Evolutionary conservation across 2,888 invertebrate genomes (phyloP).

Genomic region (Cantharis nigra): DNA sequence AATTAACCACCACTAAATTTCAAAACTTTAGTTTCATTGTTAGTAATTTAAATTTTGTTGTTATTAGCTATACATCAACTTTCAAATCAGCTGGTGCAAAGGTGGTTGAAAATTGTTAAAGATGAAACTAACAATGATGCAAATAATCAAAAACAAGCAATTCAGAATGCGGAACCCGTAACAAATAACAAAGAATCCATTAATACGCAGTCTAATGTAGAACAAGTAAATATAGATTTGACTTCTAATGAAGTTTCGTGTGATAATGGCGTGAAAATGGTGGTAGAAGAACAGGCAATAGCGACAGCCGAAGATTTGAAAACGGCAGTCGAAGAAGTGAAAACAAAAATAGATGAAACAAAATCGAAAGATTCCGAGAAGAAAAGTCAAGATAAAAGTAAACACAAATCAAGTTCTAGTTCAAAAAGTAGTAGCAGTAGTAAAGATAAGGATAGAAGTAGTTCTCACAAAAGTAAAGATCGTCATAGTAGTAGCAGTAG

Average conservation of each 20-base stretch:
- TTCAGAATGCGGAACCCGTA: conserved; percentile 17
- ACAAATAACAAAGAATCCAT: conserved; percentile 10
- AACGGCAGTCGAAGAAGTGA: conserved; percentile 27
- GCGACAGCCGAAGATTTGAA: conserved; percentile 23
- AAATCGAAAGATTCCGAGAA: conserved; percentile 38
- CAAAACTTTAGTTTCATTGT: not conserved
- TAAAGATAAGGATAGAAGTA: conserved; percentile 51
- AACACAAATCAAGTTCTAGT: conserved; percentile 32
- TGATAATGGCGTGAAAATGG: conserved; percentile 62
- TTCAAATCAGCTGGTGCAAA: conserved; percentile 82
- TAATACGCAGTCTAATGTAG: conserved; percentile 30
- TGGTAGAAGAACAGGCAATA: conserved; percentile 26
- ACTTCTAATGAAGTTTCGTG: conserved; percentile 67
- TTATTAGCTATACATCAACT: conserved; percentile 72
- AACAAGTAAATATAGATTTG: conserved; percentile 17
- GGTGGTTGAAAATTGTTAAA: conserved; percentile 89
- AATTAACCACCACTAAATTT: not conserved
- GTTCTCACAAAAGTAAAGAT: conserved; percentile 45
- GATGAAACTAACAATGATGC: conserved; percentile 58
- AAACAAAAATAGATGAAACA: conserved; percentile 20
- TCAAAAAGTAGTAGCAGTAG: conserved; percentile 36
- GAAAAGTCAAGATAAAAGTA: conserved; percentile 42
- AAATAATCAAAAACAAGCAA: conserved; percentile 17
- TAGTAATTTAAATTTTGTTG: conserved; percentile 43
- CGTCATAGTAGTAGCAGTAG: conserved; percentile 52